Base-by-base conservation (phyloP, 2,113 vertebrate species). In the Gavia stellata region DNA sequence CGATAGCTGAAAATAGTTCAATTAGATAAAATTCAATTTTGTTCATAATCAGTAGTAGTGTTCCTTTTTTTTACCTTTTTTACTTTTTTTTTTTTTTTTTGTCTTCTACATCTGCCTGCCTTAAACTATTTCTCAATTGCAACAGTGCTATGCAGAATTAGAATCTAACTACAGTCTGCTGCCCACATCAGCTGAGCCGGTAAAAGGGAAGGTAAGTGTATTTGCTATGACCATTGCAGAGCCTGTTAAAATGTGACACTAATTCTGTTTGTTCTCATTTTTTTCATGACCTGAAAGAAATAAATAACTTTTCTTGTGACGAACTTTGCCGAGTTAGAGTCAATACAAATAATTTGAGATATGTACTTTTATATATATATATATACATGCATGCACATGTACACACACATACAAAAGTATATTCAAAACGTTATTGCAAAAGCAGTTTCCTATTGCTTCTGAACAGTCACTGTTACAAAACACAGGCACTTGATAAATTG, bases 131-230 rank as follows among this genome's bases (percentile, higher is more conserved):
- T 33, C 81, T 89, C n/a, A 90, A 6, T 71, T 53, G 8, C 63
- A 70, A 94, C 93, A 98, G 97, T 97, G 49, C 56, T 93, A 62
- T 85, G 86, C 75, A 40, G 95, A 92, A 56, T 56, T 95, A 40
- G 65, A 90, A 53, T 79, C 74, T 85, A 56, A 47, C 17, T 65
- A 3, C 4, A 9, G 44, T 47, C 65, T 75, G 50, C 82, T 94
- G 66, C 73, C 88, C 34, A 15, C 71, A 0, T 19, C 78, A 81
- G 26, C 70, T 38, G 72, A 87, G 28, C 79, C 9, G 3, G 15
- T 72, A 9, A 61, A 77, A 55, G 44, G 74, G 63, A 56, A 97
- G 97, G 97, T 98, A 73, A 97, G 97, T 33, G 16, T 81, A 12
- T 38, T 91, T 71, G 36, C 31, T 72, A 0, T 52, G 61, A 42